Percentiles rank a stretch among this genome's conserved stretches.
Evolutionary conservation across 1,140 invertebrate genomes (phyloP).

Genomic region (Sminthurides bifidus): DNA sequence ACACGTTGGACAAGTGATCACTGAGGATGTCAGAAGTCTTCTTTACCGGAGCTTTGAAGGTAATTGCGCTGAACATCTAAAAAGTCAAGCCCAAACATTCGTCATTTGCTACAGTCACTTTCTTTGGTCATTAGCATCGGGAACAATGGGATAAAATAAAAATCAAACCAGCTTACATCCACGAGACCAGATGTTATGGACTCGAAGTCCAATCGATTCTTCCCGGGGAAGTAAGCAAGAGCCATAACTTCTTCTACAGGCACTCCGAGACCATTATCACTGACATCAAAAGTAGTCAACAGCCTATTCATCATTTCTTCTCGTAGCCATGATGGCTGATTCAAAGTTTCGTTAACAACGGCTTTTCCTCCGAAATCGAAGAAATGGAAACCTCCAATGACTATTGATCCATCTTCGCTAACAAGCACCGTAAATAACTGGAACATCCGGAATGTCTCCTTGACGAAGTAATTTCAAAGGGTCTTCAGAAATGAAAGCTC

Average conservation of each 20-base stretch:
- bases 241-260: background rate
- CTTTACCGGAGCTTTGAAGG: background rate
- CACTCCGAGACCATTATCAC: no score
- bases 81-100: no score
- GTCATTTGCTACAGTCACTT: background rate
- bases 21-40: constrained; percentile 6
- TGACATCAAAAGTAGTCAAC: background rate
- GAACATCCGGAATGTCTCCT: constrained; percentile 3
- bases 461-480: background rate
- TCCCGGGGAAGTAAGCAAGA: background rate
- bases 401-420: constrained; percentile 4
- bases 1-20: background rate
- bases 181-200: constrained; percentile 9
- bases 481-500: constrained; percentile 11
- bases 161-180: constrained; percentile 2
- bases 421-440: constrained; percentile 5
- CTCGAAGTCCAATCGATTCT: background rate
- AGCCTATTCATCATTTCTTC: constrained; percentile 1
- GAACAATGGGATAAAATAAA: background rate
- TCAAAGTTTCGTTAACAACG: background rate
- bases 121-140: background rate
- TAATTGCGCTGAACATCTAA: no score
- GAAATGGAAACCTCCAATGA: constrained; percentile 4
- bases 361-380: background rate
- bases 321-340: background rate